Evolutionary conservation across 2,797 vertebrate genomes (phyloP).

Genomic region (Cynopterus sphinx): DNA sequence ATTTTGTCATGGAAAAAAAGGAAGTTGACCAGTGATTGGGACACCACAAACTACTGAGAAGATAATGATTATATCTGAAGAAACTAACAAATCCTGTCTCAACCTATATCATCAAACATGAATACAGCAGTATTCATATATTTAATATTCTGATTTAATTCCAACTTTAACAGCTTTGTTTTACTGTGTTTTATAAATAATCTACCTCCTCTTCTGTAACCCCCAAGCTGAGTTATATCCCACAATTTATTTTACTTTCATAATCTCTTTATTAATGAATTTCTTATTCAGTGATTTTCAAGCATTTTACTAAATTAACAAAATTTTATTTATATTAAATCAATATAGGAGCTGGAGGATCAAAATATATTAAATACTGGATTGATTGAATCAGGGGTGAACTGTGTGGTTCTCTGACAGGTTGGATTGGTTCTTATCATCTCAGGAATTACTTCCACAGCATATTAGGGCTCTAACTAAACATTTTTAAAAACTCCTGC

Average conservation of each 20-base stretch:
- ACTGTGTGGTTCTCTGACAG: neutral
- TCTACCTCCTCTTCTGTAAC: neutral
- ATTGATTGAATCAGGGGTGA: neutral
- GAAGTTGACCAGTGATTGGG: neutral
- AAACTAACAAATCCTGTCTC: neutral
- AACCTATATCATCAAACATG: neutral
- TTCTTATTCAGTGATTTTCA: neutral
- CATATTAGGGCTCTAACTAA: neutral
- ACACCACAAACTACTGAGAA: neutral
- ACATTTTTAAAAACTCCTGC: neutral
- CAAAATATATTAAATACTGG: neutral
- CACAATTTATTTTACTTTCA: neutral
- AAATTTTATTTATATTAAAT: neutral
- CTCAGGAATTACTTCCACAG: neutral
- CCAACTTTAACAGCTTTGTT: neutral
- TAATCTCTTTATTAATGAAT: neutral
- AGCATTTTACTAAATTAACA: neutral
- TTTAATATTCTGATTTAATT: neutral
- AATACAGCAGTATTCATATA: neutral
- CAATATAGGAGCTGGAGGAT: neutral
- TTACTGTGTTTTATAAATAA: neutral
- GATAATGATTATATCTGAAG: neutral
- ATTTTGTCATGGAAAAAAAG: neutral
- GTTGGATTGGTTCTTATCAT: neutral
- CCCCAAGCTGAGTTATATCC: neutral